A percentile compares a stretch with the other conserved stretches of the same genome.
Conservation (phyloP, 53 echinoderm and acorn worm genomes). For the Holothuria scabra region DNA sequence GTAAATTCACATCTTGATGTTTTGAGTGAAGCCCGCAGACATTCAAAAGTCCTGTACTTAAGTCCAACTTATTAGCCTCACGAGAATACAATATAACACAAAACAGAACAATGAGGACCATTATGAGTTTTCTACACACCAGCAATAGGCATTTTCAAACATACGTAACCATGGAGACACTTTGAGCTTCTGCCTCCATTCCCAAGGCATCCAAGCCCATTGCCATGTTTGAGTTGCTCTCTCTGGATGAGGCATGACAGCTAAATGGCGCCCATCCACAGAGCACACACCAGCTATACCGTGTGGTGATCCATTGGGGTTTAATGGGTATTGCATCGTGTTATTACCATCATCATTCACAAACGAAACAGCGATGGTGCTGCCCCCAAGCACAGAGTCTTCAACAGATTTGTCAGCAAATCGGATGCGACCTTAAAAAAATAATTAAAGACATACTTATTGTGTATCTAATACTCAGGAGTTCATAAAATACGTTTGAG, state of each 20-base stretch:
- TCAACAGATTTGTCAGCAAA: slow-evolving; percentile 76
- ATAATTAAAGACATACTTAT: background rate
- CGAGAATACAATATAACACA: no score
- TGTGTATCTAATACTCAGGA: no score
- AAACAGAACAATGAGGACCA: no score
- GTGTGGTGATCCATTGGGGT: slow-evolving; percentile 92
- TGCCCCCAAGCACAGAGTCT: slow-evolving; percentile 49
- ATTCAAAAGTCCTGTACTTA: no score
- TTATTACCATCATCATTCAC: slow-evolving; percentile 81
- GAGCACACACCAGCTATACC: slow-evolving; percentile 95
- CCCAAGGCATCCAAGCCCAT: slow-evolving; percentile 96
- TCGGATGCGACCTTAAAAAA: slow-evolving; percentile 78
- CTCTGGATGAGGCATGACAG: slow-evolving; percentile 98
- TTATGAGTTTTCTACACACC: slow-evolving; percentile 79
- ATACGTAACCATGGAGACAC: slow-evolving; percentile 94
- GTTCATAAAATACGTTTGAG: no score
- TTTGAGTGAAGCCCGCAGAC: no score
- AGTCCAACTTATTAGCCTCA: no score
- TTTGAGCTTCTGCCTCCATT: slow-evolving; percentile 71
- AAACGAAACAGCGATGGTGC: slow-evolving; percentile 73
- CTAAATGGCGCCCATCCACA: slow-evolving; percentile 88
- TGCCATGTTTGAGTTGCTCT: slow-evolving; percentile 91
- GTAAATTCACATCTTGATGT: no score
- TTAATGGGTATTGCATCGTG: slow-evolving; percentile 93
- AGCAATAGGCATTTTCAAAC: slow-evolving; percentile 93